phyloP scores from a whole-genome alignment of 2,113 vertebrate species.

The Anguilla japonica region DNA sequence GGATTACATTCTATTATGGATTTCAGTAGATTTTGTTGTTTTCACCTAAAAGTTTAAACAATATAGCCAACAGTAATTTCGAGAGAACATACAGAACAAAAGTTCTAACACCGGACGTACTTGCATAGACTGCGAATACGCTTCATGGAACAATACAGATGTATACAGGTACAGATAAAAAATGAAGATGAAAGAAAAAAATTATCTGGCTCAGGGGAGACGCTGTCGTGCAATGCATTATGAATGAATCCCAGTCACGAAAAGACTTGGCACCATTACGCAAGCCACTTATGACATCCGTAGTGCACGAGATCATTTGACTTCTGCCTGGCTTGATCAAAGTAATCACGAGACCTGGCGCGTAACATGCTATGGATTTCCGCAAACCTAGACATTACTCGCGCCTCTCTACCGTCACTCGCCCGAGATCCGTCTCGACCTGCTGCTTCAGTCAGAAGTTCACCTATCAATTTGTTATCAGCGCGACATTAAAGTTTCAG shows the following conservation, averaged over 20 bases:
- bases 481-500: slow-evolving; percentile 72
- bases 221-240: slow-evolving; percentile 57
- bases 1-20: neutral
- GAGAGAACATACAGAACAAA: neutral
- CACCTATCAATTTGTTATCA: slow-evolving; percentile 46
- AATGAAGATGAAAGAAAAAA: slow-evolving; percentile 12
- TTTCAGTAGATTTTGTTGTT: neutral
- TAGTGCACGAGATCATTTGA: slow-evolving; percentile 54
- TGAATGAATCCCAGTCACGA: slow-evolving; percentile 57
- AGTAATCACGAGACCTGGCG: slow-evolving; percentile 14
- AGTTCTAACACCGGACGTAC: too few relatives aligned
- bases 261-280: slow-evolving; percentile 59
- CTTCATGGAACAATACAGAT: too few relatives aligned
- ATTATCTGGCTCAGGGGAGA: neutral
- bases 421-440: neutral
- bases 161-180: slow-evolving; percentile 13
- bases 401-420: neutral
- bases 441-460: slow-evolving; percentile 7
- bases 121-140: too few relatives aligned
- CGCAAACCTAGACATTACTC: neutral
- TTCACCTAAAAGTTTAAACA: slow-evolving; percentile 35
- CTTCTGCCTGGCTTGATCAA: slow-evolving; percentile 34
- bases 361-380: neutral
- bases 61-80: slow-evolving; percentile 11
- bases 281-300: slow-evolving; percentile 56